Conservation (phyloP, 1,140 invertebrate species). For the Lordiphosa clarofinis region DNA sequence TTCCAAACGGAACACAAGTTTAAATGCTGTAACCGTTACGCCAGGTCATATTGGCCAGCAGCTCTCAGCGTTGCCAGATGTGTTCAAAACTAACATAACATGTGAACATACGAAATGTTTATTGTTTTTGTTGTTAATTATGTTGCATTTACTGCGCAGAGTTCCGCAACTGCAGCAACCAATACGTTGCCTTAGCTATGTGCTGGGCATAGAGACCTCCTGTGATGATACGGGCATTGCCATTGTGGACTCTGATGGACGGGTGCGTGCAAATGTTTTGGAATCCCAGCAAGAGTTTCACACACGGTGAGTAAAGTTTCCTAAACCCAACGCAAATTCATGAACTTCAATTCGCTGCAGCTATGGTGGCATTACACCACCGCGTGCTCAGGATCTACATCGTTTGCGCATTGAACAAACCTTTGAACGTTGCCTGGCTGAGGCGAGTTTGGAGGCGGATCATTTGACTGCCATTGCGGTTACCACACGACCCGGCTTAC, state of each 20-base stretch:
- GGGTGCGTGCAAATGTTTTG: slow-evolving; percentile 89
- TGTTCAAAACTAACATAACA: background rate
- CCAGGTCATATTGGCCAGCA: no score
- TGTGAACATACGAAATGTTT: no score
- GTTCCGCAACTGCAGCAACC: background rate
- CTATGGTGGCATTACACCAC: slow-evolving; percentile 94
- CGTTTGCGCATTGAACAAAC: slow-evolving; percentile 87
- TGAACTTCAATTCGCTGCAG: slow-evolving; percentile 79
- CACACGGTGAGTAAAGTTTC: slow-evolving; percentile 82
- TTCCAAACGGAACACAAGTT: no score
- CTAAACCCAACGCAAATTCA: background rate
- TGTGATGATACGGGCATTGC: slow-evolving; percentile 98
- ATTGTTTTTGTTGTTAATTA: no score
- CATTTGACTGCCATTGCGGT: slow-evolving; percentile 95
- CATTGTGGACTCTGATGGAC: slow-evolving; percentile 86
- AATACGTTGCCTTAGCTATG: slow-evolving; percentile 43
- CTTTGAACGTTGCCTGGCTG: slow-evolving; percentile 85
- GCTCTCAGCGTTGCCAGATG: slow-evolving; percentile 5
- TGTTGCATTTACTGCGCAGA: background rate
- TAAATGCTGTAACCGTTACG: no score
- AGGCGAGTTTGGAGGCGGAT: slow-evolving; percentile 84
- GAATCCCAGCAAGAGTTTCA: slow-evolving; percentile 89
- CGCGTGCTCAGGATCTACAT: slow-evolving; percentile 91
- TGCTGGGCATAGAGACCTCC: slow-evolving; percentile 97
- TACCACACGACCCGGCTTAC: slow-evolving; percentile 92